Base-by-base conservation (phyloP, 1,140 invertebrate species). In the Procambarus virginalis region DNA sequence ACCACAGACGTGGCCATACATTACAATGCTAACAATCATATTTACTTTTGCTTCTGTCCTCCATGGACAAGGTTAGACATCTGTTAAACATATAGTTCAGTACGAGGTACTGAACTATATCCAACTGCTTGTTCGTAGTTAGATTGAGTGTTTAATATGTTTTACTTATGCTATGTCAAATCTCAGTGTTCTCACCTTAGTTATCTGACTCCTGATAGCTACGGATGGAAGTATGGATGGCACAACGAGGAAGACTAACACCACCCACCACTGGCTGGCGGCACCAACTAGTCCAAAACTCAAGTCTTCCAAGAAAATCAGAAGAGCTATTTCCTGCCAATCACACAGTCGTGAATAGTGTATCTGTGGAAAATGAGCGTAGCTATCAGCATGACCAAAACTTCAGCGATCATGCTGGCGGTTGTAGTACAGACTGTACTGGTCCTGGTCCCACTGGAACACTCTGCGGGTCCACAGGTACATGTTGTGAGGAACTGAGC, bases 381-480 rank as follows among this genome's bases (percentile, higher is more conserved):
- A 20, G 60, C 17, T 17, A 12, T 14, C 12, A 64, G 60, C 10
- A 64, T 17, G 4, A 12, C 60, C 12, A 64, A 17, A 10, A 17
- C 1, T 17, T 64, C 60, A 20, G 17, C 2, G 17, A 64, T 14
- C 17, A 20, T 5, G 60, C 17, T 64, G 60, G 51, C 17, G 3
- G 46, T 58, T 58, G 8, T 2, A 51, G 70, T 77, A 85, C 49
- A 85, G 4, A 22, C 84, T 85, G 70, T 85, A 85, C 48, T 55
- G 48, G 34, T 85, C 22, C 49, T 76, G 46, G 46, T 77, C 73
- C 84, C 84, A 85, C 20, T 22, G 22, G 5, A 76, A 48, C 10
- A 85, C 84, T 58, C 48, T 20, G 2, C 46, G 46, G 0, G 70
- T 58, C 84, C 84, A 85, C 48, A 85, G 84, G 84, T 85, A 85